phyloP scores from a whole-genome alignment of 2,797 vertebrate genomes.

The Staurois parvus region DNA sequence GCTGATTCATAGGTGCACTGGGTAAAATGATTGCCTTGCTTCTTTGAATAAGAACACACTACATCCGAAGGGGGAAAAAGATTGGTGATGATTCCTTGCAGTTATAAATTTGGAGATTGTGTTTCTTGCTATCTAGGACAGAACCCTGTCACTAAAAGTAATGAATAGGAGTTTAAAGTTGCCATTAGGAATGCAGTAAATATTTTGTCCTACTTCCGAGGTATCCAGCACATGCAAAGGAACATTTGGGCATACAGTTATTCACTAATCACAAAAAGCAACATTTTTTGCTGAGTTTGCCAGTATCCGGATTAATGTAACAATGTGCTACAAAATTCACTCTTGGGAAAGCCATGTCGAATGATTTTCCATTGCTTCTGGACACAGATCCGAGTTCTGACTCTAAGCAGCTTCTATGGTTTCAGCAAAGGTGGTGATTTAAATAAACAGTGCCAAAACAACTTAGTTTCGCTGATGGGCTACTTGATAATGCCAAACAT shows the following conservation, averaged over 20 bases:
- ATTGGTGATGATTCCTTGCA: neutral
- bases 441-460: too few relatives aligned
- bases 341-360: too few relatives aligned
- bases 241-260: neutral
- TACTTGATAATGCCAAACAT: too few relatives aligned
- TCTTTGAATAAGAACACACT: neutral
- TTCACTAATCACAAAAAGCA: neutral
- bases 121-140: slow-evolving; percentile 33
- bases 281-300: too few relatives aligned
- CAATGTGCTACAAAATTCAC: too few relatives aligned
- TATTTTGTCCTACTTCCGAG: slow-evolving; percentile 8
- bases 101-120: slow-evolving; percentile 11
- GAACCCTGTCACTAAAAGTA: neutral
- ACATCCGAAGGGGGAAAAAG: neutral
- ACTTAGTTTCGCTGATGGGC: too few relatives aligned
- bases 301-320: too few relatives aligned
- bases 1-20: neutral
- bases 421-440: too few relatives aligned
- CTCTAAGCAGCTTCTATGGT: too few relatives aligned
- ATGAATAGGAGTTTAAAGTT: slow-evolving; percentile 12
- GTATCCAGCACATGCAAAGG: neutral
- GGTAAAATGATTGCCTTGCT: neutral
- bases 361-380: too few relatives aligned
- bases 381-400: too few relatives aligned
- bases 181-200: slow-evolving; percentile 10